These are phyloP conservation scores for Morone chrysops DNA, from an alignment of 2,113 vertebrate species.

Conservation along the genomic window DNA sequence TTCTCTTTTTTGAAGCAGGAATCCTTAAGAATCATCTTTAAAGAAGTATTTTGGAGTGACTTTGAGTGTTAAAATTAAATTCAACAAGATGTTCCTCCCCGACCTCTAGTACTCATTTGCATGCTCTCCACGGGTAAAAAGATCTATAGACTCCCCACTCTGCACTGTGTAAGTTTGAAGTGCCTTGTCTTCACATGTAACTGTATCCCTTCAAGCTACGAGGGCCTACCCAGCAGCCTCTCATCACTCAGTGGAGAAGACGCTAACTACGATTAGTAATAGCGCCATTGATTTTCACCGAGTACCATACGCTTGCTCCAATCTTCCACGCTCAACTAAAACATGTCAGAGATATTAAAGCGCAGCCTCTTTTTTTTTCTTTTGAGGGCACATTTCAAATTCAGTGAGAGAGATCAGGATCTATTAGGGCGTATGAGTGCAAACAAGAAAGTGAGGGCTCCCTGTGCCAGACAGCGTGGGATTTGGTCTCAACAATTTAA, in stretches of 20 bases:
- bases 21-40: conserved; percentile 10
- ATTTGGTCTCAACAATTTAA: conserved; percentile 84
- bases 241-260: conserved; percentile 57
- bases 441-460: conserved; percentile 69
- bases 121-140: conserved; percentile 36
- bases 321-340: conserved; percentile 50
- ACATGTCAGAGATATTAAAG: conserved; percentile 52
- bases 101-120: conserved; percentile 11
- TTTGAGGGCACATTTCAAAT: conserved; percentile 64
- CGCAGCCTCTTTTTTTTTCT: not conserved
- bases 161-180: conserved; percentile 44
- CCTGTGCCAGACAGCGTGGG: conserved; percentile 72
- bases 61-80: conserved; percentile 39
- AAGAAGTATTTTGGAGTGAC: conserved; percentile 13
- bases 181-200: conserved; percentile 70
- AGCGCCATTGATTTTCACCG: conserved; percentile 62
- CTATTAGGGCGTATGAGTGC: conserved; percentile 70
- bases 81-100: conserved; percentile 15
- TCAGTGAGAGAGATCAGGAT: conserved; percentile 64
- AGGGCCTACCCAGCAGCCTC: conserved; percentile 46
- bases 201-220: conserved; percentile 39
- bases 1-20: not conserved
- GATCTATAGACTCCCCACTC: conserved; percentile 40
- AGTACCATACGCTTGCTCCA: conserved; percentile 1
- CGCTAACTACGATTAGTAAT: conserved; percentile 60